phyloP scores from a whole-genome alignment of 2,797 vertebrate genomes.

The Gymnocypris eckloni region DNA sequence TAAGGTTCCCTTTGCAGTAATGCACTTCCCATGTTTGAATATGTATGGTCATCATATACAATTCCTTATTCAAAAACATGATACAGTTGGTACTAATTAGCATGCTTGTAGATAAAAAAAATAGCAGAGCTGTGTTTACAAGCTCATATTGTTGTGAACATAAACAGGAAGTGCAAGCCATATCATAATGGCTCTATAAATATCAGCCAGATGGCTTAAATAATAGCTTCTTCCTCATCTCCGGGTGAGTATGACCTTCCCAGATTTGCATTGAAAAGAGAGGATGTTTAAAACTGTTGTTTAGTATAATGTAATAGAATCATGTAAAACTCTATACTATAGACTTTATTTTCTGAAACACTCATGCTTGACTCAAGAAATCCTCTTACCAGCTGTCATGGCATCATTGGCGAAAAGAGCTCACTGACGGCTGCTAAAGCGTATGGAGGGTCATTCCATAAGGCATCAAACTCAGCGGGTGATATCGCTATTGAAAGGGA shows the following conservation, averaged over 20 bases:
- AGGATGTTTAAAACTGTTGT: slow-evolving; percentile 74
- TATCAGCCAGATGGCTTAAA: slow-evolving; percentile 58
- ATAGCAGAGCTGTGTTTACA: slow-evolving; percentile 27
- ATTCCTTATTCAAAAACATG: slow-evolving; percentile 17
- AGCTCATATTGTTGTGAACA: slow-evolving; percentile 28
- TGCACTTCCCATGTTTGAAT: neutral
- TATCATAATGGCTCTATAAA: slow-evolving; percentile 56
- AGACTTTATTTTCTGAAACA: neutral
- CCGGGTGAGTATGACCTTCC: slow-evolving; percentile 31
- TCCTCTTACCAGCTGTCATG: slow-evolving; percentile 79
- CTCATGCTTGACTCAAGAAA: slow-evolving; percentile 19
- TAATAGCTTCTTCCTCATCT: slow-evolving; percentile 47
- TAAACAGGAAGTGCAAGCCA: slow-evolving; percentile 56
- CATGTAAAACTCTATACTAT: neutral
- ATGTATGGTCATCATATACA: neutral
- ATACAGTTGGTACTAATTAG: slow-evolving; percentile 1
- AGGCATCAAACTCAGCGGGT: slow-evolving; percentile 81
- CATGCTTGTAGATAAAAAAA: slow-evolving; percentile 18
- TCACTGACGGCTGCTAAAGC: slow-evolving; percentile 75
- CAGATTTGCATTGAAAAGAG: slow-evolving; percentile 68
- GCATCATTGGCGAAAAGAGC: slow-evolving; percentile 77
- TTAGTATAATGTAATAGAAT: slow-evolving; percentile 44
- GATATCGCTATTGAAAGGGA: slow-evolving; percentile 75
- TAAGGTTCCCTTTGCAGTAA: neutral
- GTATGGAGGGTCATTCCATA: slow-evolving; percentile 80